Percentiles rank a stretch among this genome's conserved stretches.
phyloP scores from a whole-genome alignment of 2,888 invertebrate genomes.

The Tiphia femorata region DNA sequence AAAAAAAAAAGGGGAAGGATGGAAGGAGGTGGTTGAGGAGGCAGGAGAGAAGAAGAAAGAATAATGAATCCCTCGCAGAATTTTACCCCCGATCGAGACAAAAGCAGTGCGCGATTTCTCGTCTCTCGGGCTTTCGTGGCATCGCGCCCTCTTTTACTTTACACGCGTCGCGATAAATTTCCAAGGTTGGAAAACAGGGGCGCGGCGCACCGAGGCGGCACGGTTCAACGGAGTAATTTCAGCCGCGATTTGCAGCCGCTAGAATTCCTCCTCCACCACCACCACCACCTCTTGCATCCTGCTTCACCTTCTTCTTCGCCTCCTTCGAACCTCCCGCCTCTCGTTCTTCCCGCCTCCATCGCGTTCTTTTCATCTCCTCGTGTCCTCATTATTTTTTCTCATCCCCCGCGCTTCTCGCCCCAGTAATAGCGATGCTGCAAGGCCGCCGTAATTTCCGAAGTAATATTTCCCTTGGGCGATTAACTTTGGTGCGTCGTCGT shows the following conservation, averaged over 20 bases:
- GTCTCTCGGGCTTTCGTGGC: too few relatives aligned
- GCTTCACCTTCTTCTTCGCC: neutral
- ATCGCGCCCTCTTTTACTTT: too few relatives aligned
- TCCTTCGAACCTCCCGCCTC: neutral
- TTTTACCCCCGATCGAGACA: too few relatives aligned
- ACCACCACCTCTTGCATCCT: too few relatives aligned
- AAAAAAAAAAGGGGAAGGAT: too few relatives aligned
- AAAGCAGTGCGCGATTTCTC: too few relatives aligned
- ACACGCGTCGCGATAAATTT: neutral
- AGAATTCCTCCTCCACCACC: neutral
- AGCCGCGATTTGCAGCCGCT: conserved; percentile 12
- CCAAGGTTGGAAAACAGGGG: conserved; percentile 12
- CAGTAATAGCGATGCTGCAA: conserved; percentile 8
- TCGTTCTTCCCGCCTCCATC: conserved; percentile 24
- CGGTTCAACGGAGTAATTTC: conserved; percentile 13
- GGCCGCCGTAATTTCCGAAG: conserved; percentile 26
- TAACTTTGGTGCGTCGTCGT: conserved; percentile 4
- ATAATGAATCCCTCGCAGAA: too few relatives aligned
- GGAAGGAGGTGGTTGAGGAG: too few relatives aligned
- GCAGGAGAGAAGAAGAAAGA: too few relatives aligned
- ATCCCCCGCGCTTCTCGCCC: conserved; percentile 15
- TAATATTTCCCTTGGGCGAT: conserved; percentile 28
- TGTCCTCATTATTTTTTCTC: conserved; percentile 26
- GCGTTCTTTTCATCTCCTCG: neutral
- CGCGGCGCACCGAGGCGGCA: conserved; percentile 21